Percentiles rank a stretch among this genome's conserved stretches.
phyloP scores from a whole-genome alignment of 2,113 vertebrate genomes.

The Xiphophorus hellerii region DNA sequence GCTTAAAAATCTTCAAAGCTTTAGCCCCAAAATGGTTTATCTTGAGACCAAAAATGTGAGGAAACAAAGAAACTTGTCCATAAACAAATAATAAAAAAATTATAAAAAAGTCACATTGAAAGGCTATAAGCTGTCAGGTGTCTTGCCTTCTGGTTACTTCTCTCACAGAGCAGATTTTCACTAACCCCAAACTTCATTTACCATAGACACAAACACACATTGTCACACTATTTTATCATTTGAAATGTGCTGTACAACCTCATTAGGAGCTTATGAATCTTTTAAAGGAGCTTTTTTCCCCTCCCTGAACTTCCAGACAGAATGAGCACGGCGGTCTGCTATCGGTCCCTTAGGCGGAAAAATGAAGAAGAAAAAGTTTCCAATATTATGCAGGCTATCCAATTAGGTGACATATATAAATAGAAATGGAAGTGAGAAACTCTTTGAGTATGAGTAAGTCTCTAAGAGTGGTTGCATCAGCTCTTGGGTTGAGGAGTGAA shows the following conservation, averaged over 20 bases:
- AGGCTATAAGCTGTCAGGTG: not conserved
- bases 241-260: constrained; percentile 60
- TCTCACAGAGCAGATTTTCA: constrained; percentile 11
- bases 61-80: too few relatives aligned
- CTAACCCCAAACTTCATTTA: constrained; percentile 16
- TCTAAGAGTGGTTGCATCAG: not conserved
- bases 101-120: too few relatives aligned
- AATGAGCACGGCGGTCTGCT: constrained; percentile 36
- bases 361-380: constrained; percentile 44
- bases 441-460: constrained; percentile 22
- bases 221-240: constrained; percentile 39
- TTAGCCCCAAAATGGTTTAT: too few relatives aligned
- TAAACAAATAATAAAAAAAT: too few relatives aligned
- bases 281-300: constrained; percentile 40
- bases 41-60: too few relatives aligned
- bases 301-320: constrained; percentile 46
- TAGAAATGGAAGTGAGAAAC: constrained; percentile 44
- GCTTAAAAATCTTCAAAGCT: too few relatives aligned
- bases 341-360: constrained; percentile 48
- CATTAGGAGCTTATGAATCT: constrained; percentile 75
- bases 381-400: constrained; percentile 53
- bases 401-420: constrained; percentile 69
- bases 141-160: constrained; percentile 33
- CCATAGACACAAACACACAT: constrained; percentile 13
- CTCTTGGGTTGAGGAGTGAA: not conserved